A percentile compares a stretch with the other conserved stretches of the same genome.
phyloP scores from a whole-genome alignment of 2,888 invertebrate genomes.

The Scaptomyza cyrtandrae region DNA sequence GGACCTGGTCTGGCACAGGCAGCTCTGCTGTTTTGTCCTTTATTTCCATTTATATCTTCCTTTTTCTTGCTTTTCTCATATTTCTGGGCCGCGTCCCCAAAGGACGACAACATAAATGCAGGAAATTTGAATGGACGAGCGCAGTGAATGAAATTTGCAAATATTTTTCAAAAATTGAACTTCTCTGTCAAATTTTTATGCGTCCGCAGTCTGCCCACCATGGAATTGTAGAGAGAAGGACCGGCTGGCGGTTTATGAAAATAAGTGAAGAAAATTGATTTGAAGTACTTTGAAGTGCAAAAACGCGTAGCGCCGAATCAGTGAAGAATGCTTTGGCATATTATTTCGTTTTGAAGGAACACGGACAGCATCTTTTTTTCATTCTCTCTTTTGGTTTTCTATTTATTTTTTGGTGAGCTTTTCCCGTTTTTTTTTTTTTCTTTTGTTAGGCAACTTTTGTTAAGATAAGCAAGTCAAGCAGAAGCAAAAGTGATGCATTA shows the following conservation, averaged over 20 bases:
- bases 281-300: slow-evolving; percentile 80
- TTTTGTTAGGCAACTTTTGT: slow-evolving; percentile 63
- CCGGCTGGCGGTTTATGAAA: slow-evolving; percentile 73
- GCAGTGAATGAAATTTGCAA: slow-evolving; percentile 82
- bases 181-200: slow-evolving; percentile 79
- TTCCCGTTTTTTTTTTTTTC: neutral
- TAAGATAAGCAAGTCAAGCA: slow-evolving; percentile 77
- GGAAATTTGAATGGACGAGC: slow-evolving; percentile 82
- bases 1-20: slow-evolving; percentile 52
- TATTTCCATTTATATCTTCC: slow-evolving; percentile 68
- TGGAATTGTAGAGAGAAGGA: neutral
- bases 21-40: slow-evolving; percentile 72
- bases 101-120: slow-evolving; percentile 78
- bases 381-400: slow-evolving; percentile 3
- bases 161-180: slow-evolving; percentile 82
- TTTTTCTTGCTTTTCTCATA: slow-evolving; percentile 42
- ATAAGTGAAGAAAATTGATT: slow-evolving; percentile 81
- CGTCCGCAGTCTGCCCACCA: slow-evolving; percentile 46
- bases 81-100: slow-evolving; percentile 56
- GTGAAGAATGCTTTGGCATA: slow-evolving; percentile 78
- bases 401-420: neutral
- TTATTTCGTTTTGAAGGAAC: slow-evolving; percentile 67
- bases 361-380: slow-evolving; percentile 26
- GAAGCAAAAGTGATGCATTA: slow-evolving; percentile 46
- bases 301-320: slow-evolving; percentile 78